phyloP scores from a whole-genome alignment of 1,140 invertebrate species.

The Gryllus bimaculatus region DNA sequence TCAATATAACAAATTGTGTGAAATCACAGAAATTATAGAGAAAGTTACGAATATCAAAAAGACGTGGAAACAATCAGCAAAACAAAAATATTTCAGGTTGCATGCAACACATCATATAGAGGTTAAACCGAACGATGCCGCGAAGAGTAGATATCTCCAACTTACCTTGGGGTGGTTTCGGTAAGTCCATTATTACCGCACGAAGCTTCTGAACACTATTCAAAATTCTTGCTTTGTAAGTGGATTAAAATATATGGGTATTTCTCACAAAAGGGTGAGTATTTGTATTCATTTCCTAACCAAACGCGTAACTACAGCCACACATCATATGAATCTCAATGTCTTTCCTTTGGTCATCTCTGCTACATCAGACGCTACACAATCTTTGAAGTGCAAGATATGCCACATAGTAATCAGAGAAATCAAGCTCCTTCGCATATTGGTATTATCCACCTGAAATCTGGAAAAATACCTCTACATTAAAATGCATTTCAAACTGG shows the following conservation, averaged over 20 bases:
- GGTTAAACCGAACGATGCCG: background rate
- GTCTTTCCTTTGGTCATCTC: slow-evolving; percentile 18
- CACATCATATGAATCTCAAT: slow-evolving; percentile 12
- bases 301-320: slow-evolving; percentile 6
- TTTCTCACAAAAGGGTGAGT: slow-evolving; percentile 7
- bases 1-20: background rate
- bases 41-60: background rate
- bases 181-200: slow-evolving; percentile 7
- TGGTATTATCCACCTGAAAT: too few relatives aligned
- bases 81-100: background rate
- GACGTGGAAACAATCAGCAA: background rate
- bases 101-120: slow-evolving; percentile 2
- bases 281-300: slow-evolving; percentile 22
- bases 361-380: slow-evolving; percentile 1
- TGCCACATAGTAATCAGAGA: background rate
- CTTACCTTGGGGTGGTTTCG: slow-evolving; percentile 11
- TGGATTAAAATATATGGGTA: background rate
- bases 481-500: too few relatives aligned
- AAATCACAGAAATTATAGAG: background rate
- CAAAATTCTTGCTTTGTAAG: background rate
- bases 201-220: background rate
- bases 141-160: background rate
- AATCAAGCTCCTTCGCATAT: too few relatives aligned
- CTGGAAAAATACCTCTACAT: too few relatives aligned
- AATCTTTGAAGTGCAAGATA: slow-evolving; percentile 10